Percentiles rank a stretch among this genome's conserved stretches.
phyloP scores from a whole-genome alignment of 2,888 invertebrate genomes.

The Calameuta pallipes region DNA sequence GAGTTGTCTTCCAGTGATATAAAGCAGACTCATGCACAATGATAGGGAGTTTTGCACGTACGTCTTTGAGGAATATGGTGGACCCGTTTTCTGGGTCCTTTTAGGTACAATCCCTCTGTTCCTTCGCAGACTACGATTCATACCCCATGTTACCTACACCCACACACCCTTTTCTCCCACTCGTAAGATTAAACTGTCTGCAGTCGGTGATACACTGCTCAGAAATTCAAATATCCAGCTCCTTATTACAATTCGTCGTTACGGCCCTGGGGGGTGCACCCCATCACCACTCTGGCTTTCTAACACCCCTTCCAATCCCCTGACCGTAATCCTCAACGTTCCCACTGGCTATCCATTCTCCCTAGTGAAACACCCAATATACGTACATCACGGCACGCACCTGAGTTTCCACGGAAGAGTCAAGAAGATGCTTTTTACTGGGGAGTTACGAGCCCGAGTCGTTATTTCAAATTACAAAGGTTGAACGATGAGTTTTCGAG shows the following conservation, averaged over 20 bases:
- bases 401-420: neutral
- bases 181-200: conserved; percentile 43
- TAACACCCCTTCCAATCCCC: neutral
- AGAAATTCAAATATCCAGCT: conserved; percentile 6
- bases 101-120: neutral
- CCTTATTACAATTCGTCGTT: conserved; percentile 6
- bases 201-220: conserved; percentile 34
- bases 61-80: neutral
- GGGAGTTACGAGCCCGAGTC: neutral
- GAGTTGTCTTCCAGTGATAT: conserved; percentile 24
- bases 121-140: conserved; percentile 8
- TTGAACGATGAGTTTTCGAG: neutral
- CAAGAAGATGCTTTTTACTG: neutral
- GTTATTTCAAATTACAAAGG: neutral
- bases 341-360: neutral
- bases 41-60: conserved; percentile 1
- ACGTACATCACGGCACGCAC: neutral
- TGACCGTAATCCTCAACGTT: neutral
- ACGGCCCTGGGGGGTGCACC: neutral
- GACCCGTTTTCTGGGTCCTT: conserved; percentile 7
- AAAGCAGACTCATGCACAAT: conserved; percentile 28
- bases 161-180: conserved; percentile 31
- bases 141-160: conserved; percentile 8
- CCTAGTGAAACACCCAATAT: neutral
- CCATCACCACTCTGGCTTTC: neutral